These are phyloP conservation scores for Tinea semifulvella DNA, from an alignment of 2,888 invertebrate genomes.

Conservation along the genomic window DNA sequence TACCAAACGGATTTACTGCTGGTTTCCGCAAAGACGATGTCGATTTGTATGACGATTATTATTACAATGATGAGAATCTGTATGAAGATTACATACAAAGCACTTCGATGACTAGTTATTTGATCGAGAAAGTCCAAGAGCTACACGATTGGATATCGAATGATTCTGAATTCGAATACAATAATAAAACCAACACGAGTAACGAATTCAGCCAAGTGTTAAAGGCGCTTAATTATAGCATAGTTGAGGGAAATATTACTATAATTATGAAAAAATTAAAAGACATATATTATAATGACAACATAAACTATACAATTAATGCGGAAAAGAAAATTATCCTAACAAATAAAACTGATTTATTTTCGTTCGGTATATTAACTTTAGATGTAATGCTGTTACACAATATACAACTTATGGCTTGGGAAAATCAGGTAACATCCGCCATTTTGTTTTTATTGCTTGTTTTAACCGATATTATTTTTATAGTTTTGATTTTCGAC, in stretches of 20 bases:
- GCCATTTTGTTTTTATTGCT: not conserved
- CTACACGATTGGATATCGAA: conserved; percentile 58
- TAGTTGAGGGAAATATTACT: conserved; percentile 55
- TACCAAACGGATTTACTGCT: conserved; percentile 35
- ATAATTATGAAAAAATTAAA: conserved; percentile 58
- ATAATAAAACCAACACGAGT: conserved; percentile 17
- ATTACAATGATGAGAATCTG: conserved; percentile 47
- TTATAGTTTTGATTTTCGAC: too few species aligned
- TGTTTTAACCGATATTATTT: not conserved
- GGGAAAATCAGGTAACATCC: conserved; percentile 55
- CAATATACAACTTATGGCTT: conserved; percentile 65
- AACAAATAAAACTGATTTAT: conserved; percentile 52
- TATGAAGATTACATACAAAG: conserved; percentile 59
- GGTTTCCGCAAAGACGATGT: conserved; percentile 29
- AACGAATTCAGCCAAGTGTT: conserved; percentile 45
- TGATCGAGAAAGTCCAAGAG: conserved; percentile 61
- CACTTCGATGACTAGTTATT: conserved; percentile 52
- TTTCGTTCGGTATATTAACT: conserved; percentile 66
- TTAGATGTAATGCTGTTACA: conserved; percentile 66
- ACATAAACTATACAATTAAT: conserved; percentile 33
- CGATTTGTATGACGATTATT: conserved; percentile 43
- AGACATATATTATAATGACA: conserved; percentile 57
- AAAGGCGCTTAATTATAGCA: conserved; percentile 59
- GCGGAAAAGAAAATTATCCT: conserved; percentile 37
- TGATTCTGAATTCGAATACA: conserved; percentile 32